A percentile compares a stretch with the other conserved stretches of the same genome.
Conservation (phyloP, 1,140 invertebrate species). For the Heliconius melpomene region DNA sequence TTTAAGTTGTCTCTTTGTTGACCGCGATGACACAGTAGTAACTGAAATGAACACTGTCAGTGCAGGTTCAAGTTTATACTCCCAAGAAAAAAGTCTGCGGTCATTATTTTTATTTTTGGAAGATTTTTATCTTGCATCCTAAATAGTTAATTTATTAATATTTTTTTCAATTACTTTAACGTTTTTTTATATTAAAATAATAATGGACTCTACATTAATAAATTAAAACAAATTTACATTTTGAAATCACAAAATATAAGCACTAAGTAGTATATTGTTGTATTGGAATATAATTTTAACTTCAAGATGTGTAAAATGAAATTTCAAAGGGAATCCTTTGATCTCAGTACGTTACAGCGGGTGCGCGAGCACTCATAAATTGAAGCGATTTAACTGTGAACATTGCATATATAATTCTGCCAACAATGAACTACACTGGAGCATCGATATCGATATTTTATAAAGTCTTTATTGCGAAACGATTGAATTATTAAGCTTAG, state of each 20-base stretch:
- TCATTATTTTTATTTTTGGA: no score
- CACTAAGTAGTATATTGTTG: background rate
- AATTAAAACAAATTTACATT: background rate
- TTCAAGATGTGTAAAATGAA: slow-evolving; percentile 48
- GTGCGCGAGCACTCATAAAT: slow-evolving; percentile 55
- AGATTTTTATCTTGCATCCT: no score
- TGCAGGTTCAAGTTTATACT: background rate
- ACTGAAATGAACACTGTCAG: background rate
- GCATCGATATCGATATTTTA: slow-evolving; percentile 54
- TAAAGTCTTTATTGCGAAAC: slow-evolving; percentile 50
- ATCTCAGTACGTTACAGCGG: slow-evolving; percentile 57
- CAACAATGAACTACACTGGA: slow-evolving; percentile 37
- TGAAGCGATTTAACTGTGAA: slow-evolving; percentile 59
- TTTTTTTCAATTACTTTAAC: background rate
- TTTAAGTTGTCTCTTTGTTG: background rate
- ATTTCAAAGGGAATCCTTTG: slow-evolving; percentile 60
- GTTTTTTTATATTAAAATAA: background rate
- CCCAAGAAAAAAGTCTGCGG: no score
- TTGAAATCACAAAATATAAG: background rate
- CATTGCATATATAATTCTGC: slow-evolving; percentile 59
- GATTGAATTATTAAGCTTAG: slow-evolving; percentile 47
- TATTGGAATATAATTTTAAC: slow-evolving; percentile 19
- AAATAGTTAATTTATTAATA: no score
- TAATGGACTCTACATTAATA: background rate
- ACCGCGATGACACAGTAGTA: background rate